A percentile compares a stretch with the other conserved stretches of the same genome.
phyloP scores from a whole-genome alignment of 2,888 invertebrate species.

The Amaurobius ferox region DNA sequence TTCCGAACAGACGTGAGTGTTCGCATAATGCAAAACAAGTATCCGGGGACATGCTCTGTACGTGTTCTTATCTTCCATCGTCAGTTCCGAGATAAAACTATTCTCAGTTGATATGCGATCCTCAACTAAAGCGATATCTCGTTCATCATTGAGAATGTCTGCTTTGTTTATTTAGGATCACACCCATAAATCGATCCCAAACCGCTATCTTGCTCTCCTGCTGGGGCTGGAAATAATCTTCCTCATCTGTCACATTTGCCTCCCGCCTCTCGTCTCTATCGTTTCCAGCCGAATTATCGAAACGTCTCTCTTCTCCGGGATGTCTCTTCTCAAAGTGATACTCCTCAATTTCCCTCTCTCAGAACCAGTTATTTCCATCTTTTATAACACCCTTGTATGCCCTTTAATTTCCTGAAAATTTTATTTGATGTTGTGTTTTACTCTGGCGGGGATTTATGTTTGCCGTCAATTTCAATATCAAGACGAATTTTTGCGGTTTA shows the following conservation, averaged over 20 bases:
- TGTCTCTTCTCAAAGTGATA: slow-evolving; percentile 37
- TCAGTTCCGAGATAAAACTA: too few relatives aligned
- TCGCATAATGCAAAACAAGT: too few relatives aligned
- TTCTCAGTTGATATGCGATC: too few relatives aligned
- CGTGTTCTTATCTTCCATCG: too few relatives aligned
- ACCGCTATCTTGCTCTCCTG: not conserved
- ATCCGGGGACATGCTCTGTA: too few relatives aligned
- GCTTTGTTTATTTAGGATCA: not conserved
- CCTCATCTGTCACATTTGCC: slow-evolving; percentile 55
- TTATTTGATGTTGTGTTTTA: too few relatives aligned
- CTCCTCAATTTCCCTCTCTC: slow-evolving; percentile 31
- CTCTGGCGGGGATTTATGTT: too few relatives aligned
- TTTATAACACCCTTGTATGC: slow-evolving; percentile 3
- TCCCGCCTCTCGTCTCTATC: not conserved
- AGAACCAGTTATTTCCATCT: slow-evolving; percentile 60
- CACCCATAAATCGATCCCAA: not conserved
- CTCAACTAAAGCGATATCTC: too few relatives aligned
- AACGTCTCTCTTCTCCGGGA: slow-evolving; percentile 27
- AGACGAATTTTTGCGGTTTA: too few relatives aligned
- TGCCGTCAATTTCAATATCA: too few relatives aligned
- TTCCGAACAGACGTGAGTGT: too few relatives aligned
- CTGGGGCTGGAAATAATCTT: slow-evolving; percentile 18
- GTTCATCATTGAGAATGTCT: not conserved
- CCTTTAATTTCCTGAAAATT: not conserved
- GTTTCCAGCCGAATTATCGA: slow-evolving; percentile 31